These are phyloP conservation scores for Drosophila maculinotata DNA, from an alignment of 2,888 invertebrate species.

Conservation along the genomic window DNA sequence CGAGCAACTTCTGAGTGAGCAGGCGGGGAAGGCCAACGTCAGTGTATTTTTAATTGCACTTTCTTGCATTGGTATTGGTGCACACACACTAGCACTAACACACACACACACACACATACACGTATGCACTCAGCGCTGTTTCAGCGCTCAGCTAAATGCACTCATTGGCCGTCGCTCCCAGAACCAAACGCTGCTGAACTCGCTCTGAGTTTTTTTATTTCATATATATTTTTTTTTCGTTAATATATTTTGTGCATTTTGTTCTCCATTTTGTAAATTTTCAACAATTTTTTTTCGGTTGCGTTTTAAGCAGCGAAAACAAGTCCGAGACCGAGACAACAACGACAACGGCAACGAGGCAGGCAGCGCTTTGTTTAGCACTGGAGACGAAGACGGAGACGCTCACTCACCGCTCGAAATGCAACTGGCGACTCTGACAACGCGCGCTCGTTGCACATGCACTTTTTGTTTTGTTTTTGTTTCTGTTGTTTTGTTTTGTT, in stretches of 20 bases:
- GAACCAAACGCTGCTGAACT: constrained; percentile 35
- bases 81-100: constrained; percentile 25
- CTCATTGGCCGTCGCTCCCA: constrained; percentile 44
- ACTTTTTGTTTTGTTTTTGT: constrained; percentile 65
- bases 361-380: constrained; percentile 61
- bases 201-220: constrained; percentile 49
- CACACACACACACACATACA: constrained; percentile 17
- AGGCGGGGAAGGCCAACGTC: constrained; percentile 56
- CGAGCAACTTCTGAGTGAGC: too few species aligned
- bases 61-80: constrained; percentile 38
- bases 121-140: too few species aligned
- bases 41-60: constrained; percentile 78
- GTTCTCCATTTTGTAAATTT: constrained; percentile 74
- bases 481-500: constrained; percentile 36
- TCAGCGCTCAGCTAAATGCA: constrained; percentile 53
- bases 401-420: constrained; percentile 81
- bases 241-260: constrained; percentile 57
- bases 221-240: constrained; percentile 30
- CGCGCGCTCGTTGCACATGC: constrained; percentile 82
- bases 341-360: constrained; percentile 22
- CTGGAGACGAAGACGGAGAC: constrained; percentile 70
- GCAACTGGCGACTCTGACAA: constrained; percentile 75
- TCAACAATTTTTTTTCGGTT: constrained; percentile 63
- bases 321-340: constrained; percentile 60
- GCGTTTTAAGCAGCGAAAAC: constrained; percentile 51